Evolutionary conservation across 37 sponge, comb jelly and placozoan species (phyloP).

Genomic region (Spongilla lacustris): DNA sequence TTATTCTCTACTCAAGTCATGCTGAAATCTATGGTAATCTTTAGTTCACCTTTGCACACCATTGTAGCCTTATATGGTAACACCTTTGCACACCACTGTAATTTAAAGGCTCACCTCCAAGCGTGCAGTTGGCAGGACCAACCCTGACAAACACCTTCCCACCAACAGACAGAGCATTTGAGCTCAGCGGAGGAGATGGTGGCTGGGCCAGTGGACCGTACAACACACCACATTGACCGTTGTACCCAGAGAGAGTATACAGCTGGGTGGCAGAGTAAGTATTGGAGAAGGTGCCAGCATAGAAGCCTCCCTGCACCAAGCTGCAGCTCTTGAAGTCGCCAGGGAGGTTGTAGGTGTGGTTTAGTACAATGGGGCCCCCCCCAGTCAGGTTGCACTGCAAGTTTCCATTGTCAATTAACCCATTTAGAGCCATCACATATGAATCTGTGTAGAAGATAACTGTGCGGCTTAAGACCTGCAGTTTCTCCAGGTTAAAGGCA

Average conservation of each 20-base stretch:
- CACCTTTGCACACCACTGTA: background rate
- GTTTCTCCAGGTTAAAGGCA: slow-evolving; percentile 27
- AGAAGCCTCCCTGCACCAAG: slow-evolving; percentile 72
- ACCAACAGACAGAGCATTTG: slow-evolving; percentile 75
- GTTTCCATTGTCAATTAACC: slow-evolving; percentile 49
- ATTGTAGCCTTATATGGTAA: too few relatives aligned
- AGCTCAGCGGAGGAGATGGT: slow-evolving; percentile 25
- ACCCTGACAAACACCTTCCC: slow-evolving; percentile 53
- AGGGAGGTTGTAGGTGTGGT: slow-evolving; percentile 31
- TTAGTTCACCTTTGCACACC: too few relatives aligned
- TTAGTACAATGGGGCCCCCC: slow-evolving; percentile 20
- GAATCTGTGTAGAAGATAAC: slow-evolving; percentile 48
- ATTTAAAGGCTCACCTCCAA: slow-evolving; percentile 8
- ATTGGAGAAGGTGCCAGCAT: slow-evolving; percentile 41
- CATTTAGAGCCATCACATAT: slow-evolving; percentile 72
- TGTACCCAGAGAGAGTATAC: slow-evolving; percentile 47
- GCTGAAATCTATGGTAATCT: too few relatives aligned
- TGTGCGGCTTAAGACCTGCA: slow-evolving; percentile 17
- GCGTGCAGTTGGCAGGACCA: slow-evolving; percentile 35
- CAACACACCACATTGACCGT: slow-evolving; percentile 63
- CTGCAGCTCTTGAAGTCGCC: slow-evolving; percentile 58
- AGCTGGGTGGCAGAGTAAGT: slow-evolving; percentile 49
- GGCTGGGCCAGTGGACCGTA: slow-evolving; percentile 53
- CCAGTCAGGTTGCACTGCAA: slow-evolving; percentile 45
- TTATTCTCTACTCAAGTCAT: too few relatives aligned